A percentile compares a stretch with the other conserved stretches of the same genome.
Conservation (phyloP, 2,797 vertebrate genomes). For the Ambastaia sidthimunki region DNA sequence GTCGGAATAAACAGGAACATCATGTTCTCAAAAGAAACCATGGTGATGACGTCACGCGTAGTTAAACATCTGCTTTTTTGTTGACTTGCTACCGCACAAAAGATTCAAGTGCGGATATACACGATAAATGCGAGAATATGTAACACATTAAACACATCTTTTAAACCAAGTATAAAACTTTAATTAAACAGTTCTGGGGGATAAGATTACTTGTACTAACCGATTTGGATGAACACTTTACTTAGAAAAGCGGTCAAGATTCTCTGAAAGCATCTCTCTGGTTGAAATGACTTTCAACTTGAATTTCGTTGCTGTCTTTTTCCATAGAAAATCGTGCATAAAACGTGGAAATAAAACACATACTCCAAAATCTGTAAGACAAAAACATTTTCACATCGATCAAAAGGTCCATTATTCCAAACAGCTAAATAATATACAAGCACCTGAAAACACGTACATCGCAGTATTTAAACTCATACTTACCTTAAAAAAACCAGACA, state of each 20-base stretch:
- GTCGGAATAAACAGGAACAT: conserved; percentile 25
- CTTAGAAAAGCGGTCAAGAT: conserved; percentile 75
- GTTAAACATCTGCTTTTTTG: conserved; percentile 16
- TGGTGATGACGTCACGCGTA: conserved; percentile 4
- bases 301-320: conserved; percentile 72
- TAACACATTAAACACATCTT: neutral
- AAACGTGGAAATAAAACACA: conserved; percentile 78
- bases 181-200: neutral
- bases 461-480: neutral
- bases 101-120: neutral
- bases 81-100: conserved; percentile 17
- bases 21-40: conserved; percentile 19
- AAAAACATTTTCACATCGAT: conserved; percentile 16
- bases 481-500: conserved; percentile 10
- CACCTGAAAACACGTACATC: neutral
- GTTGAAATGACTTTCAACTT: conserved; percentile 80
- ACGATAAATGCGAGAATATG: neutral
- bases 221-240: conserved; percentile 51
- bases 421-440: neutral
- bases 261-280: conserved; percentile 87
- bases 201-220: neutral
- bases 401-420: neutral
- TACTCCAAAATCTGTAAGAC: conserved; percentile 77
- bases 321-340: conserved; percentile 84
- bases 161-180: neutral